Conservation (phyloP, 2,797 vertebrate species). For the Enteromius viviparus region DNA sequence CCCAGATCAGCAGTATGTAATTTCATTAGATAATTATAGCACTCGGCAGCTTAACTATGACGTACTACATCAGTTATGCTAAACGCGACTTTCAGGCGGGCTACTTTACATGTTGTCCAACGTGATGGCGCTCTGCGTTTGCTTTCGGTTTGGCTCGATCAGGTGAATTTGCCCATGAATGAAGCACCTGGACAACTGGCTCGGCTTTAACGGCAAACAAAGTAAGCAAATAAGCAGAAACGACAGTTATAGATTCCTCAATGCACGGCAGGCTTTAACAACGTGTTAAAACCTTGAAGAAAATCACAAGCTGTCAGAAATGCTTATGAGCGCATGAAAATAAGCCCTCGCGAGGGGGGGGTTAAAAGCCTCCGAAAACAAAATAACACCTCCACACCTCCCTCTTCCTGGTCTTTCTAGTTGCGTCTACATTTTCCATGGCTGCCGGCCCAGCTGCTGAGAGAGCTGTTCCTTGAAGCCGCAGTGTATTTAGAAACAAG, state of each 20-base stretch:
- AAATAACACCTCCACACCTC: slow-evolving; percentile 46
- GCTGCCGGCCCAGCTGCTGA: slow-evolving; percentile 80
- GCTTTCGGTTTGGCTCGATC: not conserved
- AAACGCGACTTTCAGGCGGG: not conserved
- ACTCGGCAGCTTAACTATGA: slow-evolving; percentile 42
- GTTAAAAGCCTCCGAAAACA: slow-evolving; percentile 16
- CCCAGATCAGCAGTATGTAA: slow-evolving; percentile 15
- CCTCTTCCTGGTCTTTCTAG: slow-evolving; percentile 64
- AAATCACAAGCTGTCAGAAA: slow-evolving; percentile 71
- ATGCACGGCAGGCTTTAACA: slow-evolving; percentile 50
- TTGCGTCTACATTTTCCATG: slow-evolving; percentile 81
- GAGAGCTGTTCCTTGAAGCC: slow-evolving; percentile 82
- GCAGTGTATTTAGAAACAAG: slow-evolving; percentile 83
- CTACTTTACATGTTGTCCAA: not conserved
- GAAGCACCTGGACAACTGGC: slow-evolving; percentile 12
- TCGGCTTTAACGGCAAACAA: not conserved
- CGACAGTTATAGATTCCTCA: not conserved
- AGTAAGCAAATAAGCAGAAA: slow-evolving; percentile 13
- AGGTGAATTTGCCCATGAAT: slow-evolving; percentile 7
- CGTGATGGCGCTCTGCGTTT: not conserved
- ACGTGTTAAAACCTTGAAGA: slow-evolving; percentile 77
- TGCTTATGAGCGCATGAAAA: slow-evolving; percentile 76
- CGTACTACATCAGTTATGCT: slow-evolving; percentile 27
- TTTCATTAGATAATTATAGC: slow-evolving; percentile 49
- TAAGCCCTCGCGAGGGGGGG: slow-evolving; percentile 39